Percentiles rank a stretch among this genome's conserved stretches.
Evolutionary conservation across 2,888 invertebrate species (phyloP).

Genomic region (Slavum lentiscoides): DNA sequence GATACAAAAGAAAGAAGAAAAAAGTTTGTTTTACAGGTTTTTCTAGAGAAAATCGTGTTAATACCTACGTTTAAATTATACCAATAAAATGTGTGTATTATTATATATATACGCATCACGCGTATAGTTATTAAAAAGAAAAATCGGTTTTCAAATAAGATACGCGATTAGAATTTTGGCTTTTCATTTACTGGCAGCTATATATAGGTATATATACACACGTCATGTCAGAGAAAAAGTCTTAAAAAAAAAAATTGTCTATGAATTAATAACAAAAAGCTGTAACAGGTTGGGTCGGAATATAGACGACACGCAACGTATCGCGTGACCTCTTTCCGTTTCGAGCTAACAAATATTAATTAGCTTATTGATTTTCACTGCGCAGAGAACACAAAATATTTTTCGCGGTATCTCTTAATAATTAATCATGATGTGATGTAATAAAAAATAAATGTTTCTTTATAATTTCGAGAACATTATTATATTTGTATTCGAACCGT

Average conservation of each 20-base stretch:
- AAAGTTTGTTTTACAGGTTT: no score
- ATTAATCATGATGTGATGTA: no score
- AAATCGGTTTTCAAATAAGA: not conserved
- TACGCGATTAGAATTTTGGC: not conserved
- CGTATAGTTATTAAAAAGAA: not conserved
- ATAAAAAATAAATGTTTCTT: no score
- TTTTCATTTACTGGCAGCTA: no score
- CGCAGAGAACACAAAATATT: not conserved
- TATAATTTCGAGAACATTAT: no score
- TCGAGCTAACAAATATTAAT: not conserved
- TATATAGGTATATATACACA: no score
- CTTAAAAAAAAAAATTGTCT: not conserved
- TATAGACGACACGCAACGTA: slow-evolving; percentile 1
- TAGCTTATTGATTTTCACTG: not conserved
- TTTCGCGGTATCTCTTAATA: not conserved
- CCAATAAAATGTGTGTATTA: no score
- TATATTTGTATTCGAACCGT: no score
- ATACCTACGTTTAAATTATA: no score
- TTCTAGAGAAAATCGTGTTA: no score
- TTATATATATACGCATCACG: no score
- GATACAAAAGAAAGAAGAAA: no score
- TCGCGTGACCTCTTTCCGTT: not conserved
- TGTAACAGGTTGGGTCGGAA: not conserved
- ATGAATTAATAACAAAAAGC: not conserved
- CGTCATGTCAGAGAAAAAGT: not conserved